Evolutionary conservation across 2,113 vertebrate species (phyloP), one percentile per base, ranked within the genome.

Genomic region (Rhipidura dahli): DNA sequence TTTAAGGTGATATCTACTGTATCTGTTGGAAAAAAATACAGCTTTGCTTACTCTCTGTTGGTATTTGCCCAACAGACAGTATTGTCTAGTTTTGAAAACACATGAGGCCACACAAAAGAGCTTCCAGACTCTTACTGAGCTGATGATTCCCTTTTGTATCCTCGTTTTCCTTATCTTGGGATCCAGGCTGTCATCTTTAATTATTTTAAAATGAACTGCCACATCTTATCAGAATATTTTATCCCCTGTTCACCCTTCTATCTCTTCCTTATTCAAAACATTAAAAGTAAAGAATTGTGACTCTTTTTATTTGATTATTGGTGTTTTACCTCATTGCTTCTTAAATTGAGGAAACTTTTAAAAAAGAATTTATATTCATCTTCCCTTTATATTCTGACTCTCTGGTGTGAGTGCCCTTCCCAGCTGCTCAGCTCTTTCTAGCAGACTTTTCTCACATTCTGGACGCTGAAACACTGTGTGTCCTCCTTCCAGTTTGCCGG

Each of bases 41-140:
- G 51, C 51, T 70, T 20, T 65, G 20, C 81, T 95, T 96, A 76
- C 39, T 77, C 23, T 80, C 35, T 2, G 3, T 15, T 73, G 42
- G 57, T 79, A 73, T 92, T 91, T 95, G 78, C 63, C 66, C 60
- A 81, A 68, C 45, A 66, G 71, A 86, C 57, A 92, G 69, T 45
- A 78, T 35, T 72, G 53, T 63, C 87, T 85, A 51, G 37, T 64
- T 97, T 70, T 84, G 77, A 93, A 95, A 96, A 78, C 56, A 68
- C 7, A 78, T 72, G 69, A 90, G 44, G 44, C 53, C 33, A 64
- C 49, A 89, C 76, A 84, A 96, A 96, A 90, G 86, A 94, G 51
- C 90, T 92, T 65, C 26, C 49, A 89, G 86, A 60, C 71, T 90
- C 88, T 79, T 75, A 75, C 31, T 79, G 88, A 90, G 76, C 69